Percentiles rank a stretch among this genome's conserved stretches.
phyloP scores from a whole-genome alignment of 2,113 vertebrate species.

The Silurus meridionalis region DNA sequence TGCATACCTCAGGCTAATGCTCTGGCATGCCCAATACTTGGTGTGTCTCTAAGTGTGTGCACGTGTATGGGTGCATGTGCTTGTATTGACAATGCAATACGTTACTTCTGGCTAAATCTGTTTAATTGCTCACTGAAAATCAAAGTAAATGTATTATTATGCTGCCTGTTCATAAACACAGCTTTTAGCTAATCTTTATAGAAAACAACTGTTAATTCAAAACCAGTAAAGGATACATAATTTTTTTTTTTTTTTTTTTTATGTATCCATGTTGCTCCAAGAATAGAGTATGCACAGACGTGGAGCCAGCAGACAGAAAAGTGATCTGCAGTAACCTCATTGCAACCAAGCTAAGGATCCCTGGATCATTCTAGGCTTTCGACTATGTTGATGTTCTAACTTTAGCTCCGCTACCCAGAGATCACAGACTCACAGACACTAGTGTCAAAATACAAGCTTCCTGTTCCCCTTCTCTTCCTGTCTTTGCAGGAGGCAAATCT shows the following conservation, averaged over 20 bases:
- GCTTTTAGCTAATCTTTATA: not conserved
- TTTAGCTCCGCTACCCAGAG: slow-evolving; percentile 48
- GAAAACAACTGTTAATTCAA: slow-evolving; percentile 13
- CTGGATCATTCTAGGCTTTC: slow-evolving; percentile 43
- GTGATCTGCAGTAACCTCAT: slow-evolving; percentile 46
- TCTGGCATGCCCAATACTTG: slow-evolving; percentile 39
- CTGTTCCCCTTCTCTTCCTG: slow-evolving; percentile 21
- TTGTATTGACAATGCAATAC: slow-evolving; percentile 10
- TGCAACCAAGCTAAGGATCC: slow-evolving; percentile 26
- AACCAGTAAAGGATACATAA: not conserved
- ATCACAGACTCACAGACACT: slow-evolving; percentile 12
- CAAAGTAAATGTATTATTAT: not conserved
- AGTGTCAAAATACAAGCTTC: slow-evolving; percentile 38
- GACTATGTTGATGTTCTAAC: slow-evolving; percentile 42
- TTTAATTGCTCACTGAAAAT: not conserved
- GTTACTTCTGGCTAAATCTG: not conserved
- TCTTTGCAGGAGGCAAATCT: not conserved
- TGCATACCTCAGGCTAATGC: slow-evolving; percentile 49
- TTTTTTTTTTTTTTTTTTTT: not conserved
- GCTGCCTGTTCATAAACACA: not conserved
- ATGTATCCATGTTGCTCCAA: slow-evolving; percentile 5
- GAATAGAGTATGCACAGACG: slow-evolving; percentile 49
- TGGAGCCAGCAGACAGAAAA: slow-evolving; percentile 29
- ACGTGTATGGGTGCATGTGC: slow-evolving; percentile 13
- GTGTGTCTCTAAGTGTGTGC: slow-evolving; percentile 20